Evolutionary conservation across 1,140 invertebrate species (phyloP), one percentile per base, ranked within the genome.

Genomic region (Eumaeus atala): DNA sequence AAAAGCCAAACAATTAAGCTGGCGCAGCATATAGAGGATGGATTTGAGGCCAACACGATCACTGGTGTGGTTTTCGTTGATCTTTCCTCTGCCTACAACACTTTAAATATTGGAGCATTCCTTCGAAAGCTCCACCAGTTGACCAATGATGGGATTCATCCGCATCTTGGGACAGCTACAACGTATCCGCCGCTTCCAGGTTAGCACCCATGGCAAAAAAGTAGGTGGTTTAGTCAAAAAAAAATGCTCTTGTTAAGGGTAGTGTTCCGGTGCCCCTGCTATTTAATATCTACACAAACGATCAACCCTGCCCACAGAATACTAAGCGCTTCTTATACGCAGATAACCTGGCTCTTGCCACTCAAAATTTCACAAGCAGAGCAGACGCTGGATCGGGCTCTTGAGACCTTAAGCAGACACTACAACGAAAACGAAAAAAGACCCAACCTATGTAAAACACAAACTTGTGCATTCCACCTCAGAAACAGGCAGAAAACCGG

Each of bases 241-340:
- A 48, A 33, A 58, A 58, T n/a, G 68, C 67, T 11, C 65, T 74
- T 6, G 72, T 70, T 3, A 70, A 78, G 60, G 74, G 75, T 2
- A 70, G 66, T 16, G 66, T 76, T 9, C 47, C 74, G 10, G 60
- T 63, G 1, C 74, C 74, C 3, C 58, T 56, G 3, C 47, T 70
- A 8, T 72, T 68, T 48, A 63, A 63, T 34, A 61, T 73, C 1
- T 74, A 67, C 47, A 63, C 61, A 9, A 61, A 62, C 36, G 69
- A 75, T 50, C 44, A 52, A 28, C 50, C 49, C 3, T 28, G 21
- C 21, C 21, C 21, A 28, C 21, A 28, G 21, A 28, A 28, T 6
- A 28, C 21, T 28, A 28, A 28, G 2, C 21, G 21, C 6, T 28
- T 28, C 6, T 3, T 28, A 28, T 28, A 28, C 21, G 21, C 21